These are phyloP conservation scores for Myotis findleyi DNA, from an alignment of 2,797 vertebrate genomes.

Conservation along the genomic window DNA sequence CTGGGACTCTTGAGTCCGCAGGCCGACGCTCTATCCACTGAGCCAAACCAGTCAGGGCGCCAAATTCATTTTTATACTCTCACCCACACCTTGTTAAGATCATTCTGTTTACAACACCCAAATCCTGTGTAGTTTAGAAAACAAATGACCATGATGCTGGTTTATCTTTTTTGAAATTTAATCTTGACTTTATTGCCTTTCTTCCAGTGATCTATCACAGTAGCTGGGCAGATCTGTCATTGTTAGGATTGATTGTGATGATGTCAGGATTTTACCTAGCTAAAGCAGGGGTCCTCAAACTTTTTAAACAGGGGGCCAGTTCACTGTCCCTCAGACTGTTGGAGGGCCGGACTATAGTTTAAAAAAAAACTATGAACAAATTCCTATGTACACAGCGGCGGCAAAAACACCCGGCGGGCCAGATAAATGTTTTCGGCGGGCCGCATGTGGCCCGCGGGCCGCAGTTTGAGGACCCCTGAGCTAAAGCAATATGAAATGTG, in stretches of 20 bases:
- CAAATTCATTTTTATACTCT: neutral
- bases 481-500: neutral
- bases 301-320: too few relatives aligned
- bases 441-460: too few relatives aligned
- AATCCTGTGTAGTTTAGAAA: neutral
- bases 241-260: slow-evolving; percentile 12
- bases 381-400: too few relatives aligned
- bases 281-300: neutral
- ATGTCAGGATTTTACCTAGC: neutral
- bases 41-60: too few relatives aligned
- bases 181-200: neutral
- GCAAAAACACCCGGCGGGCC: too few relatives aligned
- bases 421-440: too few relatives aligned
- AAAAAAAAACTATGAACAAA: too few relatives aligned
- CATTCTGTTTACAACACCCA: neutral
- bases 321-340: too few relatives aligned
- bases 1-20: too few relatives aligned
- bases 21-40: too few relatives aligned
- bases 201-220: neutral
- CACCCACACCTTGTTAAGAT: neutral
- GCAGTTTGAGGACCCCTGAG: neutral
- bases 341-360: too few relatives aligned
- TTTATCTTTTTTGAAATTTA: neutral
- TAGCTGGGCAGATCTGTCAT: neutral
- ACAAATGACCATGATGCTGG: neutral